Conservation (phyloP, 1,140 invertebrate species). For the Platyura marginata region DNA sequence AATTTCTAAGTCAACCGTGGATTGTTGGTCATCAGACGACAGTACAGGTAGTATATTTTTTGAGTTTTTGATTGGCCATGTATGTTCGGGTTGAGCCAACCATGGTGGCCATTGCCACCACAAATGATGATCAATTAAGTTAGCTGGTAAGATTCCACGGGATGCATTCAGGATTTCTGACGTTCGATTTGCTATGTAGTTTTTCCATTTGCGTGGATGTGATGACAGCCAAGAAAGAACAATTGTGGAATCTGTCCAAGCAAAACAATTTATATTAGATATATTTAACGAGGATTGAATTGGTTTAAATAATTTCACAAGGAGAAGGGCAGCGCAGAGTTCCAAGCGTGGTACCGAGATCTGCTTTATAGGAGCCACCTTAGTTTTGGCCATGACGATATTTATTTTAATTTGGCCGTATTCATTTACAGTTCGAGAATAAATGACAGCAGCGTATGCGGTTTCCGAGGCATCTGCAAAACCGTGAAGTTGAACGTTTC, state of each 20-base stretch:
- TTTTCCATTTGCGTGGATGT: conserved; percentile 10
- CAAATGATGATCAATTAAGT: conserved; percentile 1
- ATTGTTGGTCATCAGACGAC: too few species aligned
- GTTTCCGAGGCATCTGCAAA: conserved; percentile 15
- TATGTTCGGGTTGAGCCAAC: conserved; percentile 6
- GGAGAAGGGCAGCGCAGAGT: conserved; percentile 14
- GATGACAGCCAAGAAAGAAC: conserved; percentile 17
- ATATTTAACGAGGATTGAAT: conserved; percentile 5
- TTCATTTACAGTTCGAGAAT: conserved; percentile 7
- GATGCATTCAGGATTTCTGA: conserved; percentile 13
- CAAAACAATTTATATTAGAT: neutral
- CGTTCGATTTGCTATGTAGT: conserved; percentile 17
- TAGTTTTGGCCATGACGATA: conserved; percentile 16
- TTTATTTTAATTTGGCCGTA: conserved; percentile 4
- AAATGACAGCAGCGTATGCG: conserved; percentile 15
- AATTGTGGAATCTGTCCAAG: conserved; percentile 17
- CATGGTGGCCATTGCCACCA: neutral
- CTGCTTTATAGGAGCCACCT: conserved; percentile 16
- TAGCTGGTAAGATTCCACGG: conserved; percentile 5
- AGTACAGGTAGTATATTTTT: too few species aligned
- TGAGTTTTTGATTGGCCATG: too few species aligned
- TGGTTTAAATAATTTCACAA: conserved; percentile 9
- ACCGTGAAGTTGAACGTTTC: conserved; percentile 10
- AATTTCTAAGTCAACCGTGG: conserved; percentile 8
- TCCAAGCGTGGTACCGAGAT: conserved; percentile 14